These are phyloP conservation scores for Premnoplex brunnescens DNA, from an alignment of 2,797 vertebrate species.

Conservation along the genomic window DNA sequence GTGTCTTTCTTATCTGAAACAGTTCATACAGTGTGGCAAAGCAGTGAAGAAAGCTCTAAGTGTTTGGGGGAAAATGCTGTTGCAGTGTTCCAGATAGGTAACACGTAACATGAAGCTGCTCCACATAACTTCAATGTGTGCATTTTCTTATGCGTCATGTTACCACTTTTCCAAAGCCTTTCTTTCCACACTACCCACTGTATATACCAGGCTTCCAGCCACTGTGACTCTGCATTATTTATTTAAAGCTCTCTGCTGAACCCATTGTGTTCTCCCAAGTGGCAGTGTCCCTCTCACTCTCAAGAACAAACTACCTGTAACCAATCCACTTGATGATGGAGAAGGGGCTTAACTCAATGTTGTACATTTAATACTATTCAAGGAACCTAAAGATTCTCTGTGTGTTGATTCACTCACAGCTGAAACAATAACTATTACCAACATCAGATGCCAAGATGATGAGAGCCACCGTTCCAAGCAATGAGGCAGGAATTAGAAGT, in stretches of 20 bases:
- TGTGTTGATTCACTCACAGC: conserved; percentile 16
- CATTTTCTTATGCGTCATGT: not conserved
- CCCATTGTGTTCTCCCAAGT: not conserved
- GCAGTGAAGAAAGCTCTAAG: not conserved
- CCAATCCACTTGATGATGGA: conserved; percentile 55
- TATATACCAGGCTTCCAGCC: not conserved
- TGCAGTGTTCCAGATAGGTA: not conserved
- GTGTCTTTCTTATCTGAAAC: not conserved
- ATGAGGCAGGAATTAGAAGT: not conserved
- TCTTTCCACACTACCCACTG: not conserved
- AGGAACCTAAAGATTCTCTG: not conserved
- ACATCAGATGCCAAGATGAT: not conserved
- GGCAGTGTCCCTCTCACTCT: not conserved
- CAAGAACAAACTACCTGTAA: conserved; percentile 32
- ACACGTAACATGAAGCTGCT: not conserved
- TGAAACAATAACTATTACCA: conserved; percentile 47
- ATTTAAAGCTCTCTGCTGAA: conserved; percentile 16
- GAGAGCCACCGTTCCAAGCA: not conserved
- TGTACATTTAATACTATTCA: conserved; percentile 23
- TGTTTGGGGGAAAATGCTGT: not conserved
- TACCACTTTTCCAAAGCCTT: not conserved
- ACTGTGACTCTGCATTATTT: not conserved
- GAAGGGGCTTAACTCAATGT: conserved; percentile 23
- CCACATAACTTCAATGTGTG: not conserved
- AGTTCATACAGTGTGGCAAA: not conserved